Conservation (phyloP, 2,113 vertebrate species). For the Callipepla californica region DNA sequence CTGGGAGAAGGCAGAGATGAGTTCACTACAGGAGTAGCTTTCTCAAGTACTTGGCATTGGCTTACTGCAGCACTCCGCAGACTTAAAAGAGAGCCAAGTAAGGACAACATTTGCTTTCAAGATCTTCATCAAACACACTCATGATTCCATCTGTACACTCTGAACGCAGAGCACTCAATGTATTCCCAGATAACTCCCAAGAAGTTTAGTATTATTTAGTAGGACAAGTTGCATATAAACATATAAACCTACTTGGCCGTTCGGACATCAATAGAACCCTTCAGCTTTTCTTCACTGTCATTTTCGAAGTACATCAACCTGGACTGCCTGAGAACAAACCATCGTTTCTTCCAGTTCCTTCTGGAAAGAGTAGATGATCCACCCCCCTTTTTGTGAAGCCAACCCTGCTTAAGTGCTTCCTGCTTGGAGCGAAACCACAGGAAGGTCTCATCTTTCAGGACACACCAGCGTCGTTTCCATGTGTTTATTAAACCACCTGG, state of each 20-base stretch:
- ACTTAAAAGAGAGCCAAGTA: conserved; percentile 10
- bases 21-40: conserved; percentile 30
- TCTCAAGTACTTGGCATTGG: conserved; percentile 21
- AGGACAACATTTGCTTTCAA: conserved; percentile 34
- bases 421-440: conserved; percentile 98
- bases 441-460: conserved; percentile 97
- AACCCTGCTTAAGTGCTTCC: conserved; percentile 97
- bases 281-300: conserved; percentile 94
- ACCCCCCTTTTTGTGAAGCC: conserved; percentile 96
- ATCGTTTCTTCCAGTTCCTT: conserved; percentile 97
- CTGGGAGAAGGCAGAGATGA: conserved; percentile 20
- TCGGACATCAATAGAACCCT: conserved; percentile 92
- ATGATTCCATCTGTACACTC: neutral
- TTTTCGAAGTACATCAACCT: conserved; percentile 97
- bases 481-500: conserved; percentile 95
- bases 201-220: neutral
- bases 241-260: conserved; percentile 85
- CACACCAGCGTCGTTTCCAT: conserved; percentile 97
- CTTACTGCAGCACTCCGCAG: neutral
- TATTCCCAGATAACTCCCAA: neutral
- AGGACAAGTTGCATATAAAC: neutral
- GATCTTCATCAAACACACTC: neutral
- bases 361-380: conserved; percentile 95
- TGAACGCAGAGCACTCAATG: neutral
- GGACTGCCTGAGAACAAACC: conserved; percentile 96